Evolutionary conservation across 2,113 vertebrate species (phyloP).

Genomic region (Arenaria interpres): DNA sequence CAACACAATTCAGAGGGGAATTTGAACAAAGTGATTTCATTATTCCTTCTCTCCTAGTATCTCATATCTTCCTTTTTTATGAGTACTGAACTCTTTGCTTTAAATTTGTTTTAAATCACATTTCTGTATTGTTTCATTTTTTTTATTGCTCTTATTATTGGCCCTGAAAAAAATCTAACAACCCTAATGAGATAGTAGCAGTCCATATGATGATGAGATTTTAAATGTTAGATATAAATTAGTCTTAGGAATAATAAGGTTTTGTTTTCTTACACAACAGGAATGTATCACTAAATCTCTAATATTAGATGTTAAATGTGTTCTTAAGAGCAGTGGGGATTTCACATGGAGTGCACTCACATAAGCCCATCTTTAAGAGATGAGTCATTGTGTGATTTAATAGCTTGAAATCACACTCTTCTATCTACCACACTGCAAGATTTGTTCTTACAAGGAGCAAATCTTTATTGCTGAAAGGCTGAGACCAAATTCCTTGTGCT

Average conservation of each 20-base stretch:
- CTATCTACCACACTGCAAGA: neutral
- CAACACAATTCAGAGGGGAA: neutral
- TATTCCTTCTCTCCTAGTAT: neutral
- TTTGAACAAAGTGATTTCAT: neutral
- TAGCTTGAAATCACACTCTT: neutral
- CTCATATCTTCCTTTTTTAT: neutral
- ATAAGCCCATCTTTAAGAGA: neutral
- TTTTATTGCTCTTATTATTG: neutral
- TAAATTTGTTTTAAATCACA: neutral
- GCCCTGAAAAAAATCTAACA: neutral
- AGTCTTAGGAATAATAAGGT: neutral
- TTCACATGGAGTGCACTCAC: neutral
- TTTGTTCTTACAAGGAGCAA: neutral
- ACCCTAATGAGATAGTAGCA: neutral
- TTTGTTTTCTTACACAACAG: neutral
- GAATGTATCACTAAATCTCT: neutral
- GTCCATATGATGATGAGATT: neutral
- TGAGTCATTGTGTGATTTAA: neutral
- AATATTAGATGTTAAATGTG: neutral
- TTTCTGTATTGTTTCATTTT: conserved; percentile 1
- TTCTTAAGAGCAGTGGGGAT: neutral
- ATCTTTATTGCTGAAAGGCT: neutral
- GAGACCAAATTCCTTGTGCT: neutral
- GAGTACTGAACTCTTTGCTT: neutral
- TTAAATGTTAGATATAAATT: neutral